Evolutionary conservation across 1,140 invertebrate species (phyloP).

Genomic region (Drosophila ogumai): DNA sequence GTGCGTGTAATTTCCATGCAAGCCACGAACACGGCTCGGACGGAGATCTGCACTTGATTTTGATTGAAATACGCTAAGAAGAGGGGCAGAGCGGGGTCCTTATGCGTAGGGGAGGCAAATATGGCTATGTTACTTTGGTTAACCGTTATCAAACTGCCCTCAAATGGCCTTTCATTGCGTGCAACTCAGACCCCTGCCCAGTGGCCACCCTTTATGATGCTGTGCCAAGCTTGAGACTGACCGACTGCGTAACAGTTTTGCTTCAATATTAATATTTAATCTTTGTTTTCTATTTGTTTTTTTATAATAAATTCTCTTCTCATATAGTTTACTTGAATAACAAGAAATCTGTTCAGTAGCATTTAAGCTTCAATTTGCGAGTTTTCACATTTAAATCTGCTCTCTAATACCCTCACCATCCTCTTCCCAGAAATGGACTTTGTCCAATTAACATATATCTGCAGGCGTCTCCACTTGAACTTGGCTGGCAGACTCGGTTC

Average conservation of each 20-base stretch:
- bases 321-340: too few relatives aligned
- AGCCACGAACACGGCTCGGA: constrained; percentile 52
- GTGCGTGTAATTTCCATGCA: constrained; percentile 79
- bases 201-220: not conserved
- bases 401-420: not conserved
- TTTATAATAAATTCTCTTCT: not conserved
- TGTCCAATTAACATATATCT: constrained; percentile 12
- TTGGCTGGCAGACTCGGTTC: constrained; percentile 7
- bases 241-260: not conserved
- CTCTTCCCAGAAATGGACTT: not conserved
- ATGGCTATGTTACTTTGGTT: constrained; percentile 3
- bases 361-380: not conserved
- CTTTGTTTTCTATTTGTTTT: too few relatives aligned
- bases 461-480: constrained; percentile 6
- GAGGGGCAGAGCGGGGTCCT: not conserved
- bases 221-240: not conserved
- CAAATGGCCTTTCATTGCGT: not conserved
- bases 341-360: not conserved
- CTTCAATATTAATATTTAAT: not conserved
- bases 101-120: not conserved
- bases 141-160: constrained; percentile 5
- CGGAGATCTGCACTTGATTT: constrained; percentile 75
- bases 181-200: not conserved
- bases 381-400: too few relatives aligned
- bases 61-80: constrained; percentile 71